These are phyloP conservation scores for Cirrhinus mrigala DNA, from an alignment of 2,797 vertebrate species.

Conservation along the genomic window DNA sequence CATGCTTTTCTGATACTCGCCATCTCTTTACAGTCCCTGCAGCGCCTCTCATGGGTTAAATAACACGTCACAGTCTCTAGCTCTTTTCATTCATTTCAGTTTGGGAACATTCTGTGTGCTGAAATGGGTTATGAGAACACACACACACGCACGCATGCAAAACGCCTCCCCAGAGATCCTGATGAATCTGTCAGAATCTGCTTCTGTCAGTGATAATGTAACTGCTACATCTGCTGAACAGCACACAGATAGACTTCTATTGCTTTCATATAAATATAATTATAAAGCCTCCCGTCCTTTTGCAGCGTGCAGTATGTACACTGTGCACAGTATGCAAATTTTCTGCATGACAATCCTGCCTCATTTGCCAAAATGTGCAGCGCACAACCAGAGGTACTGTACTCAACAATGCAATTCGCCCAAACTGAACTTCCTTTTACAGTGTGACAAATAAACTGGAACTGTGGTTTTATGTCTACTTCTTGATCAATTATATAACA, in stretches of 20 bases:
- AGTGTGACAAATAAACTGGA: neutral
- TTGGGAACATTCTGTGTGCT: neutral
- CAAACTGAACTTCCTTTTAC: neutral
- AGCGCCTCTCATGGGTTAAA: neutral
- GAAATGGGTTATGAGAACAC: slow-evolving; percentile 9
- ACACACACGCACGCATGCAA: neutral
- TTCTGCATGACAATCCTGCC: neutral
- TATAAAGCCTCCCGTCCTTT: neutral
- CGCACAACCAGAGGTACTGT: neutral
- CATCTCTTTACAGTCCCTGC: neutral
- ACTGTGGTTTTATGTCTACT: neutral
- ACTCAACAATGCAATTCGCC: neutral
- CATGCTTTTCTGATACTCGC: neutral
- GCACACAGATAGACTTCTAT: neutral
- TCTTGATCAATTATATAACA: neutral
- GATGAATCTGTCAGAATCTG: neutral
- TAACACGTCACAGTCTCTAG: neutral
- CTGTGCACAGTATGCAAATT: neutral
- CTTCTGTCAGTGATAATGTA: slow-evolving; percentile 8
- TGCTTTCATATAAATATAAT: neutral
- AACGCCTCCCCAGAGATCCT: neutral
- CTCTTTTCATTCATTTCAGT: neutral
- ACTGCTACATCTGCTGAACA: neutral
- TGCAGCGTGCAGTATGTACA: neutral
- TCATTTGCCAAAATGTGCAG: neutral